Evolutionary conservation across 2,888 invertebrate genomes (phyloP), one percentile per base, ranked within the genome.

Genomic region (Clitarchus hookeri): DNA sequence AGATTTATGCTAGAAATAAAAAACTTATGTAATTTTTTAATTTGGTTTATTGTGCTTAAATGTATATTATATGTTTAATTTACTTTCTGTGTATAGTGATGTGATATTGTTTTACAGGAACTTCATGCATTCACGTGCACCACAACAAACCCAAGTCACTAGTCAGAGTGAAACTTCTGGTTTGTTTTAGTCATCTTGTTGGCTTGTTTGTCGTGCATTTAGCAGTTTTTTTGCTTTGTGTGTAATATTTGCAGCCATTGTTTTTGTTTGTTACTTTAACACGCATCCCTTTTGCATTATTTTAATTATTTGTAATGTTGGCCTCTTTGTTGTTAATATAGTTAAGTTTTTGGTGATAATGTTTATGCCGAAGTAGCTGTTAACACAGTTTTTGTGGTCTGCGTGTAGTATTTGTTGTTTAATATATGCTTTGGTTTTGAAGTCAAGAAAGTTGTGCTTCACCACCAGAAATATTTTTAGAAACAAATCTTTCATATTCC

Each of bases 41-140:
- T 36, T 4, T 36, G 36, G 36, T 36, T 36, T 36, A 36, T 36
- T 36, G 36, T 36, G 36, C 36, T 36, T 36, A 3, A 36, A 36
- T 36, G 1, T 36, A 36, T 36, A 36, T 36, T 3, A 36, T 36
- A 36, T 4, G 4, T 36, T 36, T 36, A 36, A 36, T 36, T 36
- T 36, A 36, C 36, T 36, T 36, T 36, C 53, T 78, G 13, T 82
- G 13, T 80, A 82, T 85, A 82, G 80, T 86, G 86, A 85, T 82
- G 36, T 44, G 27, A 79, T 80, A 36, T 84, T 87, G 53, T 44
- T 27, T 87, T 89, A 16, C 85, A 91, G 91, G 89, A 91, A 91
- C 88, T 91, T 90, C 87, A 90, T 91, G 90, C 89, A 90, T 85
- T 91, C 91, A 83, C 86, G 85, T 44, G 26, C 86, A 77, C 85